Base-by-base conservation (phyloP, 2,888 invertebrate genomes). In the Teinopalpus imperialis region DNA sequence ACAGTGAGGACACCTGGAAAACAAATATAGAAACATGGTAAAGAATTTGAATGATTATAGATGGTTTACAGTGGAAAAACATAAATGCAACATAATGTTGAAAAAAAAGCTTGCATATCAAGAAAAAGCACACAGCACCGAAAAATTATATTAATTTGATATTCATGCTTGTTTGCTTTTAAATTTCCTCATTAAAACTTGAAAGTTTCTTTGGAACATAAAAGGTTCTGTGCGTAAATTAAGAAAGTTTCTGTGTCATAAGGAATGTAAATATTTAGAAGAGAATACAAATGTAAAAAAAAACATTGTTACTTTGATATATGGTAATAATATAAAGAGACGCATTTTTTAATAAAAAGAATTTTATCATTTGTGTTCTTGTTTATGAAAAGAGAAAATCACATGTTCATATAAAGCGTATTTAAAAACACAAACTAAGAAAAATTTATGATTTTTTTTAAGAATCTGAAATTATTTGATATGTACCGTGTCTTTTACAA, bases 1-100 rank as follows among this genome's bases (percentile, higher is more conserved):
- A 97, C 97, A 68, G 95, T 95, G 86, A 97, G 92, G 72, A 95
- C 95, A 88, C 95, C 97, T 97, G 92, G n/a, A 69, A 94, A 87
- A 68, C 30, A 52, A 73, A 61, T 10, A 42, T 27, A 36, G 20
- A 29, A 37, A 37, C 21, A 36, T 35, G 24, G 26, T 36, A 7
- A 34, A 20, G 34, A 12, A 21, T 10, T 34, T 34, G 12, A 34
- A 21, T 10, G 34, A 21, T 13, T 10, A 18, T n/a, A n/a, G n/a
- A n/a, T n/a, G n/a, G n/a, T n/a, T 2, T n/a, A n/a, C 7, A 40
- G 16, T 21, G 31, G 16, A 16, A 16, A 40, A 21, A 29, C 27
- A n/a, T 29, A 40, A 40, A 40, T 20, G 32, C 45, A 39, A 44
- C 37, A 21, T 3, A 45, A 45, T 10, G 13, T 9, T 27, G 23